Conservation (phyloP, 2,113 vertebrate genomes). For the Coreoperca whiteheadi region DNA sequence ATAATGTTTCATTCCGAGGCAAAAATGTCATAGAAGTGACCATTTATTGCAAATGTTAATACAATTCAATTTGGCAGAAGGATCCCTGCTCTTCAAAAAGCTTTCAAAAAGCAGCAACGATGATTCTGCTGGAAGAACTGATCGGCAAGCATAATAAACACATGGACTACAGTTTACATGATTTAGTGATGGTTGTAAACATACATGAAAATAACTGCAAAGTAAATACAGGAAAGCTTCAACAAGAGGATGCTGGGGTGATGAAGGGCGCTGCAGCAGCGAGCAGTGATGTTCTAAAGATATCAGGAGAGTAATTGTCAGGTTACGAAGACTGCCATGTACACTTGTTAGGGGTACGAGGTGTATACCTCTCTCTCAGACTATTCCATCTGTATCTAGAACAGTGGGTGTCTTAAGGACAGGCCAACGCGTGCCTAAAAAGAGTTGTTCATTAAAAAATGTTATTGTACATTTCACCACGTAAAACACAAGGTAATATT, state of each 20-base stretch:
- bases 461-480: too few species aligned
- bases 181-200: background rate
- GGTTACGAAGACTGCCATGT: background rate
- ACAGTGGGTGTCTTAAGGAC: background rate
- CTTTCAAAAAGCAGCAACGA: background rate
- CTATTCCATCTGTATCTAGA: background rate
- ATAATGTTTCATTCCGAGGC: slow-evolving; percentile 6
- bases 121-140: background rate
- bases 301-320: background rate
- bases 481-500: too few species aligned
- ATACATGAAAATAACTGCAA: background rate
- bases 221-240: background rate
- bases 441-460: background rate
- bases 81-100: background rate
- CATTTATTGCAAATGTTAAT: background rate
- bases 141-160: background rate
- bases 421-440: background rate
- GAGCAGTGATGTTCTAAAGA: background rate
- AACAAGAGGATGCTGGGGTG: background rate
- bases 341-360: background rate
- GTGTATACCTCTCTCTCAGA: background rate
- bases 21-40: background rate
- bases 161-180: background rate
- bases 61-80: slow-evolving; percentile 6
- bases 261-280: background rate